These are phyloP conservation scores for Eretmochelys imbricata DNA, from an alignment of 2,113 vertebrate species.

Conservation along the genomic window DNA sequence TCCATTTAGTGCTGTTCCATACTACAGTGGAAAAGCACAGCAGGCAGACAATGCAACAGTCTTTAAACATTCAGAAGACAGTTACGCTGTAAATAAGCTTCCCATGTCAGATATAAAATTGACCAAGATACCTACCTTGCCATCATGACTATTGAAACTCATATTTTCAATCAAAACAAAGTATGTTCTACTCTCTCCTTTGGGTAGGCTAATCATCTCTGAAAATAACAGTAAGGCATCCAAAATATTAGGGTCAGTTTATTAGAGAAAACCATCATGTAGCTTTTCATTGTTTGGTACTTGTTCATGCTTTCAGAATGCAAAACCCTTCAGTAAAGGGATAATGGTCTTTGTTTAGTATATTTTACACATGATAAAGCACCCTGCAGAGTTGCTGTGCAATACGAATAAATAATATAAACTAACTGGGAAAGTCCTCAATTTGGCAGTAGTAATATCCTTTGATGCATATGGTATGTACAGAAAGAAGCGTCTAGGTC, in stretches of 20 bases:
- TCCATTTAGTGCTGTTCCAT: conserved; percentile 27
- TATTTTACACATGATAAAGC: not conserved
- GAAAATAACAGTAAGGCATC: not conserved
- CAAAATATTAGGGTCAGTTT: not conserved
- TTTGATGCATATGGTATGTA: not conserved
- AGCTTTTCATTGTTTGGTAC: not conserved
- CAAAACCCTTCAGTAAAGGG: not conserved
- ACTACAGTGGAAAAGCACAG: conserved; percentile 60
- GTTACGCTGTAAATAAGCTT: conserved; percentile 64
- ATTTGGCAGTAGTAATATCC: not conserved
- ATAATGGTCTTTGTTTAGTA: not conserved
- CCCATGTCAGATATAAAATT: conserved; percentile 60
- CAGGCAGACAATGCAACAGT: conserved; percentile 51
- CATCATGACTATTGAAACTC: conserved; percentile 49
- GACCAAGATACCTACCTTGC: conserved; percentile 65
- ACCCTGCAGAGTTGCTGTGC: not conserved
- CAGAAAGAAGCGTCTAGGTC: not conserved
- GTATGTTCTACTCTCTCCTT: conserved; percentile 32
- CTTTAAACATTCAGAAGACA: conserved; percentile 67
- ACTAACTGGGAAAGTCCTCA: not conserved
- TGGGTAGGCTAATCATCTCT: not conserved
- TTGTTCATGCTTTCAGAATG: not conserved
- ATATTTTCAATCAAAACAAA: conserved; percentile 56
- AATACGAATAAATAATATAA: not conserved
- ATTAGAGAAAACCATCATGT: not conserved